Evolutionary conservation across 2,113 vertebrate genomes (phyloP).

Genomic region (Gallinago jamesoni): DNA sequence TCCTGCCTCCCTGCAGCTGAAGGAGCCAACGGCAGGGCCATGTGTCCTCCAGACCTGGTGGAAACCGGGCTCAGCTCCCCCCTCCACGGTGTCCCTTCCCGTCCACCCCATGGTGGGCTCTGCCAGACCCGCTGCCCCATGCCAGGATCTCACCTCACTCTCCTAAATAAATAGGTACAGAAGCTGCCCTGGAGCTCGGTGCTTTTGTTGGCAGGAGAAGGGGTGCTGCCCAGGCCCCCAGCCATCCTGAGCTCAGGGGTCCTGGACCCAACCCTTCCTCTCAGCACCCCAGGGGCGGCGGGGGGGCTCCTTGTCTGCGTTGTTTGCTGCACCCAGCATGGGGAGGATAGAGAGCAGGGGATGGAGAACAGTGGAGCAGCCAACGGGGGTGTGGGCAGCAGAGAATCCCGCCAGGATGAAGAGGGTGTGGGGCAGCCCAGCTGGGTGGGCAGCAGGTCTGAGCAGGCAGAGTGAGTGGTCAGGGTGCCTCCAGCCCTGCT

Average conservation of each 20-base stretch:
- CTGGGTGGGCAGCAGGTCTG: not conserved
- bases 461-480: not conserved
- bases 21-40: rapidly evolving
- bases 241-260: not conserved
- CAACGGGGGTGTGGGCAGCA: not conserved
- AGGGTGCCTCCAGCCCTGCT: not conserved
- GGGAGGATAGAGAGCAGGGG: not conserved
- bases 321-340: rapidly evolving
- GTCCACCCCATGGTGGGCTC: not conserved
- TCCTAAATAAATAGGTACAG: conserved; percentile 21
- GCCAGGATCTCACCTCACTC: not conserved
- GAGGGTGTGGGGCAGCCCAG: rapidly evolving
- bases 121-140: rapidly evolving
- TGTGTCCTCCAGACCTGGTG: not conserved
- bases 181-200: not conserved
- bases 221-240: not conserved
- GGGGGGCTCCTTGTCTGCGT: not conserved
- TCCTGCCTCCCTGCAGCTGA: conserved; percentile 3
- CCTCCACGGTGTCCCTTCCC: rapidly evolving
- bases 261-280: not conserved
- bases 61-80: not conserved
- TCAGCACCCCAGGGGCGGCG: rapidly evolving
- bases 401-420: not conserved
- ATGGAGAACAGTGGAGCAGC: not conserved
- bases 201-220: not conserved